Conservation (phyloP, 2,888 invertebrate species). For the Chydorus sphaericus region DNA sequence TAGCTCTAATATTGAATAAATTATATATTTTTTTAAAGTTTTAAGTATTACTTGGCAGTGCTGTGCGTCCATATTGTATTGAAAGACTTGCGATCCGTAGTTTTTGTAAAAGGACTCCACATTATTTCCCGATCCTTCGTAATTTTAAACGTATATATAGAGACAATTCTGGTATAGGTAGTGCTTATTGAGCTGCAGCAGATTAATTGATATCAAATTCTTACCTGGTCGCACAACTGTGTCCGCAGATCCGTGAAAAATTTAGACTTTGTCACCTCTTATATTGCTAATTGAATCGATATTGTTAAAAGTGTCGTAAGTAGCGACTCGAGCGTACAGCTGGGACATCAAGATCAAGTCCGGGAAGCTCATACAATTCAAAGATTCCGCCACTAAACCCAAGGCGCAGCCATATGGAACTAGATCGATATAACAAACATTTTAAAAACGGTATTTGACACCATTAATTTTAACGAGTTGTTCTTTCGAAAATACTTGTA, state of each 20-base stretch:
- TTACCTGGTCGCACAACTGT: constrained; percentile 26
- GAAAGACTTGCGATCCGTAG: constrained; percentile 10
- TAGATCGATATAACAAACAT: no score
- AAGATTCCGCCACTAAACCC: constrained; percentile 15
- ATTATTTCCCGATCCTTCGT: constrained; percentile 15
- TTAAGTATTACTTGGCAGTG: constrained; percentile 13
- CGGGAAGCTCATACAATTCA: constrained; percentile 20
- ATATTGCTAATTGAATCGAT: constrained; percentile 25
- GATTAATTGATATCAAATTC: no score
- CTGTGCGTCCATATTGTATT: constrained; percentile 9
- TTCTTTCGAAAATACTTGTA: no score
- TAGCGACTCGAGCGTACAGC: constrained; percentile 18
- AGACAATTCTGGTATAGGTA: no score
- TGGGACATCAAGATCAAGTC: constrained; percentile 17
- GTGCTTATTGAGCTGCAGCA: no score
- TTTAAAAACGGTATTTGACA: no score
- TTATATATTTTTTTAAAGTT: no score
- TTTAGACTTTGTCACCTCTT: constrained; percentile 24
- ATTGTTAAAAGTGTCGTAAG: constrained; percentile 20
- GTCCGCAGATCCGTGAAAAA: constrained; percentile 26
- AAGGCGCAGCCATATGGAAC: constrained; percentile 21
- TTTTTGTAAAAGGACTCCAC: constrained; percentile 12
- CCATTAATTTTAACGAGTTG: no score
- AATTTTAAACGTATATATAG: background rate
- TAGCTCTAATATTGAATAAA: no score